These are phyloP conservation scores for Drosophila emarginata DNA, from an alignment of 2,888 invertebrate species.

Conservation along the genomic window DNA sequence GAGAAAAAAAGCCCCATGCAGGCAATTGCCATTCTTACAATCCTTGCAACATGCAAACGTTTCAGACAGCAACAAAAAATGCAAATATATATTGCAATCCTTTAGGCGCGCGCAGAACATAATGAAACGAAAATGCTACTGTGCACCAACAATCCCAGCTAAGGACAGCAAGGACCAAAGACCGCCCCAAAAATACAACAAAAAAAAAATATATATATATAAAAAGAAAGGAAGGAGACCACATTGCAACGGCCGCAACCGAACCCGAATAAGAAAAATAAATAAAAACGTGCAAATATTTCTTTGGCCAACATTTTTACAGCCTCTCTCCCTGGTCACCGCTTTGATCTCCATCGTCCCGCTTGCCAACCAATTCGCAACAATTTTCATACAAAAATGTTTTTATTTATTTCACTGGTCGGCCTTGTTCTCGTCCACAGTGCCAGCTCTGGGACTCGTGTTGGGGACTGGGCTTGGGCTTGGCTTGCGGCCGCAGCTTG, in stretches of 20 bases:
- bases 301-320: constrained; percentile 74
- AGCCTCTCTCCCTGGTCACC: constrained; percentile 32
- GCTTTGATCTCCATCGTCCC: constrained; percentile 18
- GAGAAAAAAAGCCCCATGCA: constrained; percentile 38
- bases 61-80: constrained; percentile 48
- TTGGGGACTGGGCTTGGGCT: constrained; percentile 40
- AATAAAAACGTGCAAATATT: constrained; percentile 73
- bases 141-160: constrained; percentile 38
- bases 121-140: constrained; percentile 79
- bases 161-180: constrained; percentile 43
- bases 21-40: constrained; percentile 10
- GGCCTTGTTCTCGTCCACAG: constrained; percentile 23
- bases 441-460: background rate
- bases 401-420: constrained; percentile 65
- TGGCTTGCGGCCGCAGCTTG: constrained; percentile 78
- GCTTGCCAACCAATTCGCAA: constrained; percentile 55
- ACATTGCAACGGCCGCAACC: constrained; percentile 48
- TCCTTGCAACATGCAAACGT: constrained; percentile 45
- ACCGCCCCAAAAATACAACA: constrained; percentile 21
- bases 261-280: constrained; percentile 62
- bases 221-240: constrained; percentile 29
- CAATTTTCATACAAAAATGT: constrained; percentile 67
- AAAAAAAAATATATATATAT: constrained; percentile 22
- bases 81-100: constrained; percentile 77
- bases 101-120: constrained; percentile 76